phyloP scores from a whole-genome alignment of 2,113 vertebrate species.

The Taurulus bubalis region DNA sequence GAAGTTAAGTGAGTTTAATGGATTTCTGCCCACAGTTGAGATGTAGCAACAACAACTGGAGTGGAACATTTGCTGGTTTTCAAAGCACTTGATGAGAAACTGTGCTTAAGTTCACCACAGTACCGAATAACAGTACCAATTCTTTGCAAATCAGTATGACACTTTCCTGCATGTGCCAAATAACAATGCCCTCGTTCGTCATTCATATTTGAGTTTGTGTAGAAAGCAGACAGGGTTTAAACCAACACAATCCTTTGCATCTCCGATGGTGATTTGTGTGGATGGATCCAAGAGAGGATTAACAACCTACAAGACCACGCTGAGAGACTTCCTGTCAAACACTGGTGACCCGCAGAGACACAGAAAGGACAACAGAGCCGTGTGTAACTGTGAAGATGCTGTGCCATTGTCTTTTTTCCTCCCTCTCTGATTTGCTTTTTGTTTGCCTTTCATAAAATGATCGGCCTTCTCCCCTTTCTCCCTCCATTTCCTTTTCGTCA shows the following conservation, averaged over 20 bases:
- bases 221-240: constrained; percentile 20
- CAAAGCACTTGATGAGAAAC: not conserved
- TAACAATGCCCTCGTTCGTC: not conserved
- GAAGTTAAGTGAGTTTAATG: not conserved
- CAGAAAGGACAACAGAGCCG: constrained; percentile 42
- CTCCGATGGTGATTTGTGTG: constrained; percentile 33
- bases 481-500: not conserved
- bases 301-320: constrained; percentile 56
- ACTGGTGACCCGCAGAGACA: constrained; percentile 45
- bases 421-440: not conserved
- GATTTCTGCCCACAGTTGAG: not conserved
- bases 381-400: constrained; percentile 34
- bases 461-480: not conserved
- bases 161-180: not conserved
- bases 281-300: constrained; percentile 67
- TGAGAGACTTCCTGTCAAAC: constrained; percentile 71
- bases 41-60: not conserved
- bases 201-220: constrained; percentile 6
- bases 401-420: not conserved
- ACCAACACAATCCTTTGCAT: constrained; percentile 28
- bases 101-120: not conserved
- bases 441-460: not conserved
- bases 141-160: not conserved
- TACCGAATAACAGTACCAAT: not conserved
- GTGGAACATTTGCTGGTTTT: not conserved